A percentile compares a stretch with the other conserved stretches of the same genome.
phyloP scores from a whole-genome alignment of 2,888 invertebrate species.

The Drosophila maculinotata region DNA sequence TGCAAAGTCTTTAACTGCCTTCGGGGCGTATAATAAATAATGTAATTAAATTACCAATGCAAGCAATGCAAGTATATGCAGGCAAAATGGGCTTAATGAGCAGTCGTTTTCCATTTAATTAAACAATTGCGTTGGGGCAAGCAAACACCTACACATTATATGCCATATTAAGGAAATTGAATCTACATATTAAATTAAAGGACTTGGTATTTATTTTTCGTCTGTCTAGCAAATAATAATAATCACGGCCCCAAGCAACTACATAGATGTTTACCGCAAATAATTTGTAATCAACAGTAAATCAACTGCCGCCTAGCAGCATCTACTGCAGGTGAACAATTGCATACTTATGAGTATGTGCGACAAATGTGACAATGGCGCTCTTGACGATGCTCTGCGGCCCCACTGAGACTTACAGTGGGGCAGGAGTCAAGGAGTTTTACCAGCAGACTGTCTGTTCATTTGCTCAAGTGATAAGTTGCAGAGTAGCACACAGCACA shows the following conservation, averaged over 20 bases:
- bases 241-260: slow-evolving; percentile 23
- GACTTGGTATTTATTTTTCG: slow-evolving; percentile 39
- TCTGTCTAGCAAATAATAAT: slow-evolving; percentile 22
- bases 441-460: slow-evolving; percentile 45
- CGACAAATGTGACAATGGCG: slow-evolving; percentile 42
- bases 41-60: slow-evolving; percentile 69
- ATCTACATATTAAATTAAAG: slow-evolving; percentile 44
- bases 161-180: slow-evolving; percentile 37
- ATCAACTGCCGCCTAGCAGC: too few relatives aligned
- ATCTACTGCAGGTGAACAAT: slow-evolving; percentile 58
- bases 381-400: slow-evolving; percentile 24
- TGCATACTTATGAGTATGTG: slow-evolving; percentile 4
- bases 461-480: slow-evolving; percentile 55
- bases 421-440: slow-evolving; percentile 4
- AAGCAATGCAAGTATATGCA: slow-evolving; percentile 38
- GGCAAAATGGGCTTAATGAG: slow-evolving; percentile 38
- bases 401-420: slow-evolving; percentile 5
- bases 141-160: slow-evolving; percentile 56
- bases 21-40: slow-evolving; percentile 57
- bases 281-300: slow-evolving; percentile 77
- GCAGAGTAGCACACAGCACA: slow-evolving; percentile 22
- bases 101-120: slow-evolving; percentile 69
- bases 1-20: slow-evolving; percentile 41
- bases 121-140: slow-evolving; percentile 60
- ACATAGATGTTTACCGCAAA: slow-evolving; percentile 53